phyloP scores from a whole-genome alignment of 1,140 invertebrate species.

The Drosophila mojavensis region DNA sequence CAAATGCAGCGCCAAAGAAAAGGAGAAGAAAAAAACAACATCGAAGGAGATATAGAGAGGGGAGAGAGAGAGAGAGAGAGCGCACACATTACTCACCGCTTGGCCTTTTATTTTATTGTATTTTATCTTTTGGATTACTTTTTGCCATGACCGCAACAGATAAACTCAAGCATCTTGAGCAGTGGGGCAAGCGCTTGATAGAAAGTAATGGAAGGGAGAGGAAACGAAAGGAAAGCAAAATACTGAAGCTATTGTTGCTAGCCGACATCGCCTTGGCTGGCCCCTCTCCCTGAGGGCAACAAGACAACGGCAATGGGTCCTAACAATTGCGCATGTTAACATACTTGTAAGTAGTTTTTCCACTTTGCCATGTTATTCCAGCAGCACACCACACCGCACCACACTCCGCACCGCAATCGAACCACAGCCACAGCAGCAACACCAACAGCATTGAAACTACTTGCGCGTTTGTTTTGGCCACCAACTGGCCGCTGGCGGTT shows the following conservation, averaged over 20 bases:
- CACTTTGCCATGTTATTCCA: slow-evolving; percentile 69
- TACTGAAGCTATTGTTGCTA: slow-evolving; percentile 63
- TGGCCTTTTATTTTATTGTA: slow-evolving; percentile 83
- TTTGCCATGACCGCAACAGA: slow-evolving; percentile 82
- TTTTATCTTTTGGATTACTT: slow-evolving; percentile 82
- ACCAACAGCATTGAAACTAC: slow-evolving; percentile 21
- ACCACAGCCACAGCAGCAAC: neutral
- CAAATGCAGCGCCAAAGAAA: slow-evolving; percentile 47
- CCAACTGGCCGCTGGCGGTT: slow-evolving; percentile 53
- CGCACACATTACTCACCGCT: slow-evolving; percentile 73
- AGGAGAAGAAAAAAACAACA: neutral
- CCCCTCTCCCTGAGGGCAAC: slow-evolving; percentile 47
- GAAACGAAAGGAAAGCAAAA: slow-evolving; percentile 63
- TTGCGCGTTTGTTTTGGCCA: slow-evolving; percentile 66
- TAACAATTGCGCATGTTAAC: slow-evolving; percentile 81
- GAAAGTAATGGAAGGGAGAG: too few relatives aligned
- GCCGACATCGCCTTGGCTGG: slow-evolving; percentile 26
- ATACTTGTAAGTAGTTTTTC: slow-evolving; percentile 83
- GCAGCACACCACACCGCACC: neutral
- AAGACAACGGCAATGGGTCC: slow-evolving; percentile 55
- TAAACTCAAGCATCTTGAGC: slow-evolving; percentile 77
- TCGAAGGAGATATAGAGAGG: too few relatives aligned
- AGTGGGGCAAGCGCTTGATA: slow-evolving; percentile 23
- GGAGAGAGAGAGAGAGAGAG: neutral
- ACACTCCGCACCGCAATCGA: neutral